A percentile compares a stretch with the other conserved stretches of the same genome.
Evolutionary conservation across 2,888 invertebrate species (phyloP).

Genomic region (Drosophila phalerata): DNA sequence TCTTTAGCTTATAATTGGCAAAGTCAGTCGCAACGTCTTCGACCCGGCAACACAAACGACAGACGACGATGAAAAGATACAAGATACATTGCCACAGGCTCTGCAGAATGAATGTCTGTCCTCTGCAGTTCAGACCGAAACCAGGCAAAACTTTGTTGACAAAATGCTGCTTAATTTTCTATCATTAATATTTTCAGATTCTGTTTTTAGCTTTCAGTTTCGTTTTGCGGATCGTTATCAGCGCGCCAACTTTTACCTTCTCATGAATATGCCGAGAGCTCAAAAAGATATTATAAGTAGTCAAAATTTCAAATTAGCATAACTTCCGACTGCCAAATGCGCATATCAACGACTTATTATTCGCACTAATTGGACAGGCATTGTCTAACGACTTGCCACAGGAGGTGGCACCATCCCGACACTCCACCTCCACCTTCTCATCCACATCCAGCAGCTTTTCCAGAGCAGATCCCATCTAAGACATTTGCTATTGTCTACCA

Average conservation of each 20-base stretch:
- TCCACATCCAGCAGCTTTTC: not conserved
- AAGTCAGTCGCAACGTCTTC: conserved; percentile 52
- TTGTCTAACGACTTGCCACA: conserved; percentile 20
- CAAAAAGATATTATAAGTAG: conserved; percentile 47
- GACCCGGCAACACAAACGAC: conserved; percentile 21
- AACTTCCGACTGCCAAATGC: conserved; percentile 69
- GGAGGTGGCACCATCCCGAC: conserved; percentile 25
- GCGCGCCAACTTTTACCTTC: conserved; percentile 39
- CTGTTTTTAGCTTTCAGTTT: conserved; percentile 49
- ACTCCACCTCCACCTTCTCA: conserved; percentile 2
- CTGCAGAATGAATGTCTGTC: conserved; percentile 21
- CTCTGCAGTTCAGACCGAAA: not conserved
- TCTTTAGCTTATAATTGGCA: conserved; percentile 81
- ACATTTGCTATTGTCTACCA: conserved; percentile 55
- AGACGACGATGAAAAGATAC: conserved; percentile 54
- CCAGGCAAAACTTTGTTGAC: conserved; percentile 52
- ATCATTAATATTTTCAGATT: conserved; percentile 76
- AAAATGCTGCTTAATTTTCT: conserved; percentile 73
- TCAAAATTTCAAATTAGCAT: conserved; percentile 67
- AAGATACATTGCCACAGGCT: conserved; percentile 60
- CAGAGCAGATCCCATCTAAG: conserved; percentile 16
- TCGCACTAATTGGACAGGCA: conserved; percentile 66
- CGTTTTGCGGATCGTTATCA: conserved; percentile 58
- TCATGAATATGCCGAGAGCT: conserved; percentile 46
- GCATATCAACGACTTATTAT: conserved; percentile 55